These are phyloP conservation scores for Sclerurus mexicanus DNA, from an alignment of 2,113 vertebrate species.

Conservation along the genomic window DNA sequence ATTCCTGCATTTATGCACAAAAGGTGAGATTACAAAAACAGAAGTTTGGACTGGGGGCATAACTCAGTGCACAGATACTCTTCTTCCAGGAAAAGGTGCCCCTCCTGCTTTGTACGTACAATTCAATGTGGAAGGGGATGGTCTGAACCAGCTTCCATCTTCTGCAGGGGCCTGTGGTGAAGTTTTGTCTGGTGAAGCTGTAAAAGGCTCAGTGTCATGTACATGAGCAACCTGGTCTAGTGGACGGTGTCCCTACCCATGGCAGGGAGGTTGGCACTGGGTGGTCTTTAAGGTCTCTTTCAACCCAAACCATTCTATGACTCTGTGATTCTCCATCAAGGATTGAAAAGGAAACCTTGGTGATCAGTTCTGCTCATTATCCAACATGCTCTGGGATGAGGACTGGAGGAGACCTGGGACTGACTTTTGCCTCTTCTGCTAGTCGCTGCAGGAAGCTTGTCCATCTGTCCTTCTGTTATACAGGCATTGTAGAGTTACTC, in stretches of 20 bases:
- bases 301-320: neutral
- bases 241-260: neutral
- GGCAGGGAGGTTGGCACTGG: neutral
- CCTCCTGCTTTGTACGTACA: neutral
- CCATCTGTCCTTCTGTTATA: neutral
- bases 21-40: neutral
- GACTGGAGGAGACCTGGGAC: neutral
- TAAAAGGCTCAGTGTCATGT: neutral
- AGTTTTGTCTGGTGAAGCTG: neutral
- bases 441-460: neutral
- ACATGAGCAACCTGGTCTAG: neutral
- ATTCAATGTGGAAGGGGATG: rapidly evolving
- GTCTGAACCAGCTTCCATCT: neutral
- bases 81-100: neutral
- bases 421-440: neutral
- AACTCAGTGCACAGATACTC: neutral
- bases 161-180: neutral
- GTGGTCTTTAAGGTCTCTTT: neutral
- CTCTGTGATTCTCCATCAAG: neutral
- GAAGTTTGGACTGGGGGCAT: neutral
- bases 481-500: neutral
- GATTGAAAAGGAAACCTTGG: neutral
- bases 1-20: neutral
- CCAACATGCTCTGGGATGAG: neutral
- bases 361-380: neutral